Evolutionary conservation across 2,888 invertebrate genomes (phyloP).

Genomic region (Coronaproctus castanopsis): DNA sequence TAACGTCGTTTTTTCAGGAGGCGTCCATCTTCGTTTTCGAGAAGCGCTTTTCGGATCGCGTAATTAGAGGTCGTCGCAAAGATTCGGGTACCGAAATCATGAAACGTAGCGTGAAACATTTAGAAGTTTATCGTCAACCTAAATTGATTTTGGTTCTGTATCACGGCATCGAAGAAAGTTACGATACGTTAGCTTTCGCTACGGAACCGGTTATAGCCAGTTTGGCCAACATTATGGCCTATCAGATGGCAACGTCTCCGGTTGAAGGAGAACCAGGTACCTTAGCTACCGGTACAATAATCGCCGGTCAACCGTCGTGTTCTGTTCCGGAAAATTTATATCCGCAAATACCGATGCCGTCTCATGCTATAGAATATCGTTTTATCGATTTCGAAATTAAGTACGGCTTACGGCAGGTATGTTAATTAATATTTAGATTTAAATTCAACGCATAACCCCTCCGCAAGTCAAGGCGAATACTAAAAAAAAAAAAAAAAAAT

Average conservation of each 20-base stretch:
- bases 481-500: too few species aligned
- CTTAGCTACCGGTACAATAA: constrained; percentile 24
- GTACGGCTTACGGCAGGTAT: constrained; percentile 80
- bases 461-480: too few species aligned
- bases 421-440: too few species aligned
- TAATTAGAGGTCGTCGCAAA: constrained; percentile 77
- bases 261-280: constrained; percentile 28
- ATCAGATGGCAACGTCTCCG: constrained; percentile 37
- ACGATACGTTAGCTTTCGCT: constrained; percentile 82
- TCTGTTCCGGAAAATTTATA: neutral
- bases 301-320: constrained; percentile 1
- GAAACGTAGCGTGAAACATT: constrained; percentile 51
- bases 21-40: constrained; percentile 86
- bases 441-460: too few species aligned
- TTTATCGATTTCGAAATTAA: constrained; percentile 84
- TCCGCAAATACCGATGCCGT: constrained; percentile 30
- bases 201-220: constrained; percentile 76
- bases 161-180: constrained; percentile 57
- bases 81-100: constrained; percentile 80
- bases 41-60: constrained; percentile 74
- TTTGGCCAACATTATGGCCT: constrained; percentile 70
- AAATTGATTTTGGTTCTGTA: constrained; percentile 45
- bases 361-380: constrained; percentile 55
- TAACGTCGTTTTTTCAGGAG: too few species aligned
- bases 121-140: constrained; percentile 69